These are phyloP conservation scores for Sigmodon hispidus DNA, from an alignment of 2,113 vertebrate genomes.

Conservation along the genomic window DNA sequence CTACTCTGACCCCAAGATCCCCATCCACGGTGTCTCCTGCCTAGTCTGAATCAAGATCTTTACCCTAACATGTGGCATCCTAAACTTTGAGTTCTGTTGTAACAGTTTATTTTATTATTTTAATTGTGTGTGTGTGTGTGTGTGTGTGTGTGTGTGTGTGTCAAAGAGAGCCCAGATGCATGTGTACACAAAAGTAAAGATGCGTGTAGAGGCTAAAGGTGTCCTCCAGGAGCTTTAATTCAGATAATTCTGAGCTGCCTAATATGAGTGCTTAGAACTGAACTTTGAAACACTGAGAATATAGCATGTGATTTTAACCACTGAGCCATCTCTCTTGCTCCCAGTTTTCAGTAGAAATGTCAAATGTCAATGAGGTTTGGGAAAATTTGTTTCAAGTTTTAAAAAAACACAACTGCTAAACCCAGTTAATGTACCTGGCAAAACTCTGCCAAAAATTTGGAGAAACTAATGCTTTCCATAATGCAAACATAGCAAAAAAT, in stretches of 20 bases:
- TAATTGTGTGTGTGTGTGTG: too few species aligned
- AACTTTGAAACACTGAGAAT: background rate
- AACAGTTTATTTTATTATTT: background rate
- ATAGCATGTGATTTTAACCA: background rate
- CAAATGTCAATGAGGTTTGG: background rate
- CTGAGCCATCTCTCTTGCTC: background rate
- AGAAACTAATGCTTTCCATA: background rate
- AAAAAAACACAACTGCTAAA: background rate
- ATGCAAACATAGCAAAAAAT: background rate
- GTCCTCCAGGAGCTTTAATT: background rate
- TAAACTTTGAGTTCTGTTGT: background rate
- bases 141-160: background rate
- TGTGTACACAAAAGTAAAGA: background rate
- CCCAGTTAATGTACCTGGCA: background rate
- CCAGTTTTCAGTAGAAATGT: background rate
- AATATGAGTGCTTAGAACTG: background rate
- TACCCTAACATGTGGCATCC: background rate
- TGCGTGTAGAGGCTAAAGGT: background rate
- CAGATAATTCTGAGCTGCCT: background rate
- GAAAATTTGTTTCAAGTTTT: background rate
- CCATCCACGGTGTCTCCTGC: background rate
- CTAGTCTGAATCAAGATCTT: background rate
- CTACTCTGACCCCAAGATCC: background rate
- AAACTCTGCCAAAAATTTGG: background rate
- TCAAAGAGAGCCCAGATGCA: too few species aligned